phyloP scores from a whole-genome alignment of 2,113 vertebrate species.

The Galeopterus variegatus region DNA sequence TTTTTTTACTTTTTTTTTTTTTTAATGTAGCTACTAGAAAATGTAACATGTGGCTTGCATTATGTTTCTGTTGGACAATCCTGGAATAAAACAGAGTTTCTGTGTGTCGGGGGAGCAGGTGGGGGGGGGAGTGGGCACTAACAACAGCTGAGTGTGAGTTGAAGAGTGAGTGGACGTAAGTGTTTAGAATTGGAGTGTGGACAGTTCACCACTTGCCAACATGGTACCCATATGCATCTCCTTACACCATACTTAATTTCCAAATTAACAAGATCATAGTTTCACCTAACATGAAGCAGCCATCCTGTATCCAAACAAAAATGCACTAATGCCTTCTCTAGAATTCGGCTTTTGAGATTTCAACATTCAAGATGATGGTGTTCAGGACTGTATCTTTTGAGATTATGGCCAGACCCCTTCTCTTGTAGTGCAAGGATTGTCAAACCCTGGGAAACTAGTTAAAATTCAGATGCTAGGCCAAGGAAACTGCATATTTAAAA shows the following conservation, averaged over 20 bases:
- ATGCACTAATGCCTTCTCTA: too few species aligned
- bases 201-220: too few species aligned
- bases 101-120: too few species aligned
- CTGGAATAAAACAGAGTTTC: background rate
- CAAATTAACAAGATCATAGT: too few species aligned
- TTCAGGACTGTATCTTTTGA: too few species aligned
- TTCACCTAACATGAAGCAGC: too few species aligned
- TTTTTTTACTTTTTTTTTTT: background rate
- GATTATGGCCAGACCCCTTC: background rate
- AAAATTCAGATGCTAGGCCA: slow-evolving; percentile 21
- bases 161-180: background rate
- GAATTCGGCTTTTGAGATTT: too few species aligned
- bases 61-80: background rate
- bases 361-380: too few species aligned
- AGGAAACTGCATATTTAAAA: background rate
- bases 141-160: background rate
- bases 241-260: too few species aligned
- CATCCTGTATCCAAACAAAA: too few species aligned
- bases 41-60: background rate
- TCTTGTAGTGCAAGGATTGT: background rate
- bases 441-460: background rate
- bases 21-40: background rate
- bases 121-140: too few species aligned
- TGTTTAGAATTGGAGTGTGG: background rate
- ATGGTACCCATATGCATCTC: too few species aligned